These are phyloP conservation scores for Hepsetus odoe DNA, from an alignment of 2,113 vertebrate genomes.

Conservation along the genomic window DNA sequence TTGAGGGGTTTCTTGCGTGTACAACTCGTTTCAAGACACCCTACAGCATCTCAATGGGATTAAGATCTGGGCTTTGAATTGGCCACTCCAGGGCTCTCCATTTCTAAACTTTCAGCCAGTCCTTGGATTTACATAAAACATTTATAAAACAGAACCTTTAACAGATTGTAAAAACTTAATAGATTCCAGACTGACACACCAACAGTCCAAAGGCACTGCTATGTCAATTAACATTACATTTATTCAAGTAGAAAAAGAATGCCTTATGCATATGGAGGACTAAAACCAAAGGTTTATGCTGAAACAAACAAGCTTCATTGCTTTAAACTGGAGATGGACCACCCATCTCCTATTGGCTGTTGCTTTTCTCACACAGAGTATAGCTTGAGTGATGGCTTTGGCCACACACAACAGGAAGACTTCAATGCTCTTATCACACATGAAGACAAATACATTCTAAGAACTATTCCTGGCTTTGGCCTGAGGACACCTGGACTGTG, in stretches of 20 bases:
- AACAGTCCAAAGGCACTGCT: conserved; percentile 52
- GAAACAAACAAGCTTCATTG: conserved; percentile 7
- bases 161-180: conserved; percentile 74
- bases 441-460: conserved; percentile 61
- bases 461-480: conserved; percentile 67
- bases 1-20: no score
- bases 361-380: conserved; percentile 41
- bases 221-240: conserved; percentile 16
- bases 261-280: conserved; percentile 14
- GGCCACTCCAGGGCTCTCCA: no score
- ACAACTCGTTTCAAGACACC: no score
- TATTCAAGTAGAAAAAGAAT: neutral
- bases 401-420: conserved; percentile 59
- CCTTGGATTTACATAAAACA: no score
- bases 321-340: neutral
- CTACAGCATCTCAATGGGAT: no score
- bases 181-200: conserved; percentile 64
- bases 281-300: conserved; percentile 6
- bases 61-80: no score
- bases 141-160: no score
- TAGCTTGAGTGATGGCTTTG: conserved; percentile 59
- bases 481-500: conserved; percentile 44
- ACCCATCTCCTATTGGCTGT: neutral
- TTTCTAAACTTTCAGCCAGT: no score
- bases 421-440: conserved; percentile 55